These are phyloP conservation scores for Tor tambroides DNA, from an alignment of 2,113 vertebrate species.

Conservation along the genomic window DNA sequence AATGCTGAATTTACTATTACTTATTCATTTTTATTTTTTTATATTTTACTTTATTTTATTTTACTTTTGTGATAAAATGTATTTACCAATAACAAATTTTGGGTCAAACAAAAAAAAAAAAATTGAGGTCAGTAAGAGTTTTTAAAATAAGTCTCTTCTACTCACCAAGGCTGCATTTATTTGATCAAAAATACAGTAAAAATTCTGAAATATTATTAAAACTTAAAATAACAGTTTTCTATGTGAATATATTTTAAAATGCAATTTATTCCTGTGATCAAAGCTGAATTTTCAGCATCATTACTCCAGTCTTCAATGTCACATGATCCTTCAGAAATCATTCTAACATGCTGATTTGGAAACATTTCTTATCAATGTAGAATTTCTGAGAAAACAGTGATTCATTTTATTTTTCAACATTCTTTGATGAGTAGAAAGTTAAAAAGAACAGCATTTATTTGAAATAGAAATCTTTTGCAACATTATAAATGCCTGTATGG, in stretches of 20 bases:
- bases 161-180: not conserved
- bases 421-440: no score
- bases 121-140: not conserved
- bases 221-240: not conserved
- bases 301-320: not conserved
- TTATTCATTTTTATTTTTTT: no score
- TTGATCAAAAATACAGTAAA: not conserved
- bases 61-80: no score
- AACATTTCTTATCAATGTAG: no score
- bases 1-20: no score
- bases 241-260: not conserved
- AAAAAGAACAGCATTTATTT: no score
- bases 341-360: not conserved
- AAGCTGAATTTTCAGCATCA: not conserved
- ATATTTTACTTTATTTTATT: no score
- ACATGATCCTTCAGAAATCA: not conserved
- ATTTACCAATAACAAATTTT: not conserved
- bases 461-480: not conserved
- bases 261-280: not conserved
- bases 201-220: not conserved
- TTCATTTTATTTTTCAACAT: no score
- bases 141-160: not conserved
- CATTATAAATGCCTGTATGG: not conserved
- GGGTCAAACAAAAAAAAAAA: no score
- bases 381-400: no score